Evolutionary conservation across 2,888 invertebrate species (phyloP), one percentile per base, ranked within the genome.

Genomic region (Drosophila lutescens): DNA sequence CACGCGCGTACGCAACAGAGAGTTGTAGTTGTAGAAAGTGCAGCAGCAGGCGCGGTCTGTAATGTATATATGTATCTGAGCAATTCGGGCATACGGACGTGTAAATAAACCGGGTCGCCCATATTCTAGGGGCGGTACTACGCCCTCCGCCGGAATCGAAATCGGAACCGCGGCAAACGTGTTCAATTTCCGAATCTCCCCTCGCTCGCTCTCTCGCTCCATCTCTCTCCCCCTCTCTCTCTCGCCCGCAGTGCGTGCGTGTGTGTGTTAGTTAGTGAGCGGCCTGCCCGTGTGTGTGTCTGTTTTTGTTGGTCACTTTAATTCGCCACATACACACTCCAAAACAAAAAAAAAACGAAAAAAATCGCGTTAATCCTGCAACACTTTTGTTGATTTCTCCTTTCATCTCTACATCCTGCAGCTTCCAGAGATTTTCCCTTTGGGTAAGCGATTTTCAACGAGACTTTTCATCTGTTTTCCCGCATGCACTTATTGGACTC

Each of bases 41-140:
- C 57, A 73, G 70, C 57, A 73, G 70, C 57, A 76, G 86, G 76
- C 72, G 79, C 77, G 71, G 76, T 77, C 59, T 50, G 74, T 69
- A 50, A 72, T 53, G 34, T 34, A 30, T 13, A 30, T 15, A 69
- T 74, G 72, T 56, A 56, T 67, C 44, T 69, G 54, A 60, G 71
- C 41, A 54, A 54, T 46, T 69, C 71, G 69, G 66, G 34, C 40
- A 38, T 79, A 74, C 67, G 72, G 49, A 60, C 74, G 79, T 76
- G 86, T 87, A 84, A 84, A 84, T 87, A 87, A 84, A 87, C 83
- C 83, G 83, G 87, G 86, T 80, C 86, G 81, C 74, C 67, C 68
- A 72, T 63, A 68, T 51, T 65, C n/a, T 46, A 55, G 67, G 67
- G 46, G 70, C 63, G 41, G 20, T 47, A 36, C 46, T 50, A 40